phyloP scores from a whole-genome alignment of 1,140 invertebrate genomes.

The Achroia grisella region DNA sequence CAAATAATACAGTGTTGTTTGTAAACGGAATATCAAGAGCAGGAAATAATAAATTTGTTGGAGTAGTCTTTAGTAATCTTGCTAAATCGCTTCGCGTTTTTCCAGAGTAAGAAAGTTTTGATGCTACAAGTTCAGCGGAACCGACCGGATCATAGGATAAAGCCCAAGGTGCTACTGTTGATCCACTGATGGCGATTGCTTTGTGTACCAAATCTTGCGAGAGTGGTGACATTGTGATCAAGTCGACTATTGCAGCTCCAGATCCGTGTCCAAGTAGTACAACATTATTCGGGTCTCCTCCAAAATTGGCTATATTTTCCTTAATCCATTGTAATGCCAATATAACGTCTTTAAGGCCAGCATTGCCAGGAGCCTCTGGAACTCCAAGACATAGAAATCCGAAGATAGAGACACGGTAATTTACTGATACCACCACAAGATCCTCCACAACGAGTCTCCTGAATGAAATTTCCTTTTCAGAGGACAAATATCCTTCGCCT shows the following conservation, averaged over 20 bases:
- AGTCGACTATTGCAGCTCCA: slow-evolving; percentile 76
- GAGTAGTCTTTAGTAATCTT: slow-evolving; percentile 22
- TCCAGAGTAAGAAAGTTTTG: slow-evolving; percentile 35
- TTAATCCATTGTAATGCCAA: slow-evolving; percentile 78
- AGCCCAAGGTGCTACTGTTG: slow-evolving; percentile 79
- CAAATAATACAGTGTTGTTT: slow-evolving; percentile 50
- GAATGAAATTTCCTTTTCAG: slow-evolving; percentile 20
- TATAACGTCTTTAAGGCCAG: slow-evolving; percentile 79
- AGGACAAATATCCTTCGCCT: slow-evolving; percentile 42
- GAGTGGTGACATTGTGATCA: slow-evolving; percentile 78
- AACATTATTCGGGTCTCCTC: slow-evolving; percentile 78
- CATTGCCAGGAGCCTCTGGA: slow-evolving; percentile 75
- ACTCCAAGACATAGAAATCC: slow-evolving; percentile 78
- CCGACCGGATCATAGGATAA: slow-evolving; percentile 74
- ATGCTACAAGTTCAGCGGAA: slow-evolving; percentile 40
- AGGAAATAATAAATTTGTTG: slow-evolving; percentile 24
- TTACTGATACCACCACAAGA: slow-evolving; percentile 43
- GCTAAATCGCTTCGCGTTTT: slow-evolving; percentile 32
- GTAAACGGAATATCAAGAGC: slow-evolving; percentile 30
- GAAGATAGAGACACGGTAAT: slow-evolving; percentile 62
- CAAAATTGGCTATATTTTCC: slow-evolving; percentile 77
- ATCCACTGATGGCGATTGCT: slow-evolving; percentile 76
- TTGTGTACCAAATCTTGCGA: slow-evolving; percentile 74
- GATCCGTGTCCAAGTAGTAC: slow-evolving; percentile 77
- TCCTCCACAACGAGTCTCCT: slow-evolving; percentile 33